These are phyloP conservation scores for Spermophilus dauricus DNA, from an alignment of 2,113 vertebrate species.

Conservation along the genomic window DNA sequence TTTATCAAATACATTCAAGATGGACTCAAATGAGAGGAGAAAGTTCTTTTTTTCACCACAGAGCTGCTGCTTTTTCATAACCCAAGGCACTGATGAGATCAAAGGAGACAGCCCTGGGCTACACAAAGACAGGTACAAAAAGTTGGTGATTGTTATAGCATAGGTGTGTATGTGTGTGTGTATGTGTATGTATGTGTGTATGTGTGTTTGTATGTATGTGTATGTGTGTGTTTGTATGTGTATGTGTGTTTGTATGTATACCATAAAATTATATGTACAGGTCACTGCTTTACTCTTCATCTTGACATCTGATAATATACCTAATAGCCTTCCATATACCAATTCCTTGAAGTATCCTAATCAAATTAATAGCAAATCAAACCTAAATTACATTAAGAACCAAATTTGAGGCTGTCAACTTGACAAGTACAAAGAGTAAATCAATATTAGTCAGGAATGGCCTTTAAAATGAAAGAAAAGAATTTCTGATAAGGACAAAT, in stretches of 20 bases:
- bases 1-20: background rate
- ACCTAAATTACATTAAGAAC: slow-evolving; percentile 21
- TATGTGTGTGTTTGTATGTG: background rate
- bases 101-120: background rate
- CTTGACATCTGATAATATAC: background rate
- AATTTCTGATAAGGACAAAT: slow-evolving; percentile 4
- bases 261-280: background rate
- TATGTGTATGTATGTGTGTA: background rate
- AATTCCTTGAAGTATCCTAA: slow-evolving; percentile 20
- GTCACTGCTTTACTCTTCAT: background rate
- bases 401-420: slow-evolving; percentile 20
- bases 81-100: background rate
- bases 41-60: background rate
- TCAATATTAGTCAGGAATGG: slow-evolving; percentile 45
- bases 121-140: background rate
- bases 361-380: slow-evolving; percentile 29
- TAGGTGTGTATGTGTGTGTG: no score
- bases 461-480: slow-evolving; percentile 57
- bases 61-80: background rate
- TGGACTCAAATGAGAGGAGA: background rate
- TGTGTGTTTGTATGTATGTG: no score
- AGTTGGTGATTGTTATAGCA: background rate
- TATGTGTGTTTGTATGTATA: background rate
- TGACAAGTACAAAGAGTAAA: slow-evolving; percentile 30
- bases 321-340: background rate